phyloP scores from a whole-genome alignment of 1,140 invertebrate species.

The Araneus ventricosus region DNA sequence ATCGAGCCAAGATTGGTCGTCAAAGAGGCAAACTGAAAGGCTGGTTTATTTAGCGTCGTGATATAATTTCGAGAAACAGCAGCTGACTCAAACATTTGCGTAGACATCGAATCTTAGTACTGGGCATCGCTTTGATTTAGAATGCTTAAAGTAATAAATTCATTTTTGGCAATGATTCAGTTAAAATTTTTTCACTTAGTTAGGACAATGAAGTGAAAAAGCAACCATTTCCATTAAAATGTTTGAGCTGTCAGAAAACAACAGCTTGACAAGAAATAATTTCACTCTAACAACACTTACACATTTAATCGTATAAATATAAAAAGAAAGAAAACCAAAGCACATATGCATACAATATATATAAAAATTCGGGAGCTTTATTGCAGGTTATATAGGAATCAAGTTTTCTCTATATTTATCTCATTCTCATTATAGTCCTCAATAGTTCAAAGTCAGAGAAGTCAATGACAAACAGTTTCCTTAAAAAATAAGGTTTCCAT shows the following conservation, averaged over 20 bases:
- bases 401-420: constrained; percentile 64
- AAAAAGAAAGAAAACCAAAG: constrained; percentile 49
- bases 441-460: constrained; percentile 48
- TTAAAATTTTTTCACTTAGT: not conserved
- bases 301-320: constrained; percentile 70
- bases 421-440: constrained; percentile 23
- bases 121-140: not conserved
- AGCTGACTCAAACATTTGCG: constrained; percentile 50
- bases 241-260: constrained; percentile 26
- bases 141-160: constrained; percentile 63
- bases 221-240: constrained; percentile 68
- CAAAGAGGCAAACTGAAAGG: constrained; percentile 51
- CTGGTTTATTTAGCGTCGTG: not conserved
- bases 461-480: not conserved
- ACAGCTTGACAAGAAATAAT: constrained; percentile 58
- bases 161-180: not conserved
- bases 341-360: constrained; percentile 56
- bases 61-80: constrained; percentile 24
- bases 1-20: constrained; percentile 42
- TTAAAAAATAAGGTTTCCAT: constrained; percentile 49
- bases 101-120: not conserved
- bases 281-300: constrained; percentile 46
- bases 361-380: constrained; percentile 74
- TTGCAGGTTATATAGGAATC: constrained; percentile 75
- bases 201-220: constrained; percentile 21